These are phyloP conservation scores for Synanthedon tipuliformis DNA, from an alignment of 2,888 invertebrate species.

Conservation along the genomic window DNA sequence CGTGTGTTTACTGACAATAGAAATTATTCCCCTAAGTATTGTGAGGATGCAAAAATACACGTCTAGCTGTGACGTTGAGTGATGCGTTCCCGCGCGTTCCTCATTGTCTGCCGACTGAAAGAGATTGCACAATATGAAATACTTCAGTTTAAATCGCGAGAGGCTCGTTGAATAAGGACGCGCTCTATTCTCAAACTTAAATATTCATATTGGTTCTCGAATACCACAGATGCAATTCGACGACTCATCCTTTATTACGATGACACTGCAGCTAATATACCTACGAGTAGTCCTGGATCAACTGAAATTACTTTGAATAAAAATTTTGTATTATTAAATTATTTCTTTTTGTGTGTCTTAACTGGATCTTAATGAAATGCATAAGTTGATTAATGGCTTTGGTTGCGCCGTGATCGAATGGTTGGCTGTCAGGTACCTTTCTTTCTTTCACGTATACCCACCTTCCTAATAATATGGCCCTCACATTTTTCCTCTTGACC, in stretches of 20 bases:
- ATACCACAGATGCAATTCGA: slow-evolving; percentile 20
- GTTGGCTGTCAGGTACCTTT: no score
- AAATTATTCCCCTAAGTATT: slow-evolving; percentile 56
- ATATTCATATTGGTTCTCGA: slow-evolving; percentile 43
- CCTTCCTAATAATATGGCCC: no score
- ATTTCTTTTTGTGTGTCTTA: no score
- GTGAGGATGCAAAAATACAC: slow-evolving; percentile 59
- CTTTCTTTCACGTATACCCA: no score
- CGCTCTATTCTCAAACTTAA: slow-evolving; percentile 35
- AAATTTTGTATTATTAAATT: no score
- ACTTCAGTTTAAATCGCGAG: slow-evolving; percentile 51
- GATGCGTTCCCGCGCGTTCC: slow-evolving; percentile 52
- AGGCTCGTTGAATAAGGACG: slow-evolving; percentile 51
- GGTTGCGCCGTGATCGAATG: no score
- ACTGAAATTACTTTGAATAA: no score
- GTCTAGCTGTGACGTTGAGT: slow-evolving; percentile 61
- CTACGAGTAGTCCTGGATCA: no score
- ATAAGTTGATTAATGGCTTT: no score
- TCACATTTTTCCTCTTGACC: no score
- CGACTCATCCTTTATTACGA: background rate
- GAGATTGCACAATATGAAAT: slow-evolving; percentile 65
- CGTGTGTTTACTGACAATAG: slow-evolving; percentile 54
- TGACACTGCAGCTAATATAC: background rate
- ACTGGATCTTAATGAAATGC: no score
- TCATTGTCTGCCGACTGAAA: slow-evolving; percentile 60